Evolutionary conservation across 2,797 vertebrate species (phyloP), one percentile per base, ranked within the genome.

Genomic region (Lutjanus argentimaculatus): DNA sequence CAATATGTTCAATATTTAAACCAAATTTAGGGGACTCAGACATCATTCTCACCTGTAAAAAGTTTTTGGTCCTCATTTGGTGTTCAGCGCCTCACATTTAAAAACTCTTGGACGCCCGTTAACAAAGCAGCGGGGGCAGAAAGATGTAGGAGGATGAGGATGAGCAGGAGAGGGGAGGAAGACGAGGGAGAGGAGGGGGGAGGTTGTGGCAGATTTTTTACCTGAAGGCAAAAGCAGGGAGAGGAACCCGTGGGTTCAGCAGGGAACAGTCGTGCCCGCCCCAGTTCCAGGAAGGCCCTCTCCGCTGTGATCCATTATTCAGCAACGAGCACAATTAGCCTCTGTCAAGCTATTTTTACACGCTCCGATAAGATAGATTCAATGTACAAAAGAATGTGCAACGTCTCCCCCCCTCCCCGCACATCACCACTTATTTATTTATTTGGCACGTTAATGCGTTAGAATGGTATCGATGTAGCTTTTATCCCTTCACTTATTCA

Each of bases 301-400:
- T 93, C 88, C 84, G 88, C 91, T 69, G 74, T 93, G 94, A 96
- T 96, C 93, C 94, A 96, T 96, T 95, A 96, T 96, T 96, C 92
- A 96, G 93, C 88, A 92, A 87, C 90, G 79, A 94, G 94, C 94
- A 95, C 95, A 96, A 96, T 96, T 95, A 96, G 92, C 90, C 92
- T 80, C 89, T 83, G 90, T 92, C 92, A 88, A 93, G 92, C 86
- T 94, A 94, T 95, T 95, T 95, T 93, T 94, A 93, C 89, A 90
- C 73, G 87, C 93, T 83, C 82, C 71, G 89, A 92, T 94, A 94
- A 95, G 92, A 93, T 93, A 92, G 80, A 94, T 91, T 94, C 91
- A 92, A 71, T 94, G 93, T 95, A 94, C 89, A 89, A 91, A 93
- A 91, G 90, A 94, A 93, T 87, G 89, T 71, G 87, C 84, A 90